These are phyloP conservation scores for Oncorhynchus mykiss DNA, from an alignment of 2,113 vertebrate species.

Conservation along the genomic window DNA sequence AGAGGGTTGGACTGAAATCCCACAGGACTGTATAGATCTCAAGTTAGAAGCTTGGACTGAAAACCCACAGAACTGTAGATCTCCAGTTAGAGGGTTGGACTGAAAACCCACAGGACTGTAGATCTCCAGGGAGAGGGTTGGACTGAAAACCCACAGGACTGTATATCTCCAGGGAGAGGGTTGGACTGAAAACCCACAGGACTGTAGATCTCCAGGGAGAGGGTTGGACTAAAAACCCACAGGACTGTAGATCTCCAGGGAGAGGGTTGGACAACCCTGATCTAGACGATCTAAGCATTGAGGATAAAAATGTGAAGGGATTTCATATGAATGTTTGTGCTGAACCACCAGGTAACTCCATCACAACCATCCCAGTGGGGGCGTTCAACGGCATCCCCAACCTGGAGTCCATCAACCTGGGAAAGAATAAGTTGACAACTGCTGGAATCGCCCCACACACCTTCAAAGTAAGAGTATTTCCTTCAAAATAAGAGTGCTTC, in stretches of 20 bases:
- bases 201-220: no score
- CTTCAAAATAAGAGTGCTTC: conserved; percentile 74
- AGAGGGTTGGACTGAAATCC: background rate
- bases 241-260: no score
- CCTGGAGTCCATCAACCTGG: conserved; percentile 92
- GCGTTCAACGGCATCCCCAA: conserved; percentile 92
- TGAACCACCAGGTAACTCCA: conserved; percentile 51
- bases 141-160: no score
- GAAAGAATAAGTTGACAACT: conserved; percentile 87
- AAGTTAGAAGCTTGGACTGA: no score
- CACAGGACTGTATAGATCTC: no score
- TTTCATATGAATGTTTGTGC: conserved; percentile 9
- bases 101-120: no score
- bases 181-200: no score
- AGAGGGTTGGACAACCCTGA: background rate
- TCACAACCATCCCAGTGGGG: conserved; percentile 83
- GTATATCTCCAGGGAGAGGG: no score
- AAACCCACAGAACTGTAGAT: no score
- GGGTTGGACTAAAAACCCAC: no score
- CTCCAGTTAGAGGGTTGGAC: background rate
- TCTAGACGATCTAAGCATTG: background rate
- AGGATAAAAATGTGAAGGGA: background rate
- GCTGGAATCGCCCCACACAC: conserved; percentile 76
- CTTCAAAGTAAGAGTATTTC: conserved; percentile 81
- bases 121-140: no score